These are phyloP conservation scores for Babyrousa celebensis DNA, from an alignment of 2,797 vertebrate genomes.

Conservation along the genomic window DNA sequence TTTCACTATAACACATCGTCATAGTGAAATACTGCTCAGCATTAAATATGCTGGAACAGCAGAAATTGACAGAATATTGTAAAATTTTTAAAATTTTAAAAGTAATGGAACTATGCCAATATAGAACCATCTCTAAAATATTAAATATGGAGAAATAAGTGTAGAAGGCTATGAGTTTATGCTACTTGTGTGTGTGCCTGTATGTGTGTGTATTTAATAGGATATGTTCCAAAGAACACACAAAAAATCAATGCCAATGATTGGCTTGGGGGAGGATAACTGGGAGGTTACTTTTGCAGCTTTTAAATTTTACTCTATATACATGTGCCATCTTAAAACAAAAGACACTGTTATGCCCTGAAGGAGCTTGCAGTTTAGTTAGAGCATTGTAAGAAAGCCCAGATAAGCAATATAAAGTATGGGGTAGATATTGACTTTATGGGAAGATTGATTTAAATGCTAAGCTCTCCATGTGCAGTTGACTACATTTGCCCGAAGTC, in stretches of 20 bases:
- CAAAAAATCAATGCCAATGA: not conserved
- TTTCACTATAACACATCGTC: not conserved
- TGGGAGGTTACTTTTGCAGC: not conserved
- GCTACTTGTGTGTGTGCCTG: not conserved
- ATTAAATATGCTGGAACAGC: constrained; percentile 20
- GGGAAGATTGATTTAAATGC: not conserved
- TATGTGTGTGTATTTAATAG: not conserved
- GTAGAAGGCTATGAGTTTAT: not conserved
- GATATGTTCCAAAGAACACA: constrained; percentile 40
- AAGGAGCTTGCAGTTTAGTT: not conserved
- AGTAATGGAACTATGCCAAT: not conserved
- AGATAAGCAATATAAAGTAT: not conserved
- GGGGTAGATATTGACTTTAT: not conserved
- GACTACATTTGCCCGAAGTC: not conserved
- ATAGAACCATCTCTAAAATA: not conserved
- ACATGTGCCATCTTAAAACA: not conserved
- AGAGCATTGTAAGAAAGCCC: constrained; percentile 9
- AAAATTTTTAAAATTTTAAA: too few species aligned
- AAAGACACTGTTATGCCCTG: not conserved
- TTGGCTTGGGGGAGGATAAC: not conserved
- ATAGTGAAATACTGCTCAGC: not conserved
- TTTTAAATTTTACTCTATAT: not conserved
- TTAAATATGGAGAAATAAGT: not conserved
- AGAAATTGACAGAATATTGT: too few species aligned
- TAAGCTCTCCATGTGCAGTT: not conserved